Base-by-base conservation (phyloP, 37 sponge, comb jelly and placozoan genomes). In the Aplysina aerophoba region DNA sequence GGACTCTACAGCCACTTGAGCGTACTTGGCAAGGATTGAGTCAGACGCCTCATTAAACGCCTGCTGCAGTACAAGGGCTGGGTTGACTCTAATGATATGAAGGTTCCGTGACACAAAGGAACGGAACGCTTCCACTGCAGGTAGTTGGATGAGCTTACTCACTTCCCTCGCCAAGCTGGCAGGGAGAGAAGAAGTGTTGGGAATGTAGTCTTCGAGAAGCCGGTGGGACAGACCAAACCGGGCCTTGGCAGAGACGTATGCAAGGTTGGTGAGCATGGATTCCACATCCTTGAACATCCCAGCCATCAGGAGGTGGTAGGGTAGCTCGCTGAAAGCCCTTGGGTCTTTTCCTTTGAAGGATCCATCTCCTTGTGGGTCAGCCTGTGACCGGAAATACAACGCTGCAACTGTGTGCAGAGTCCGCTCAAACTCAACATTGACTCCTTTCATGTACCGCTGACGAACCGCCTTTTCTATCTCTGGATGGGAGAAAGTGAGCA, bases 141-240 rank as follows among this genome's bases (percentile, higher is more conserved):
- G 91, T 16, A 56, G 82, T 20, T 89, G 83, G 34, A 86, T 80
- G 72, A 90, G 88, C 56, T 87, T 90, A 14, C 68, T 62, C 0
- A 87, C 35, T 33, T 95, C 95, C 50, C 87, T 59, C 17, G 67
- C 81, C 57, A 87, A 85, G 15, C 64, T 82, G 50, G 90, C 19
- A 16, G 90, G 63, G 21, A 95, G 80, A 21, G 34, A 68, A 3
- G 31, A 8, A 13, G 59, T 15, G n/a, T 59, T 55, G 16, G 93
- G 95, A 21, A 86, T 84, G 86, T 88, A 95, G 84, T 97, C 98
- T 39, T 95, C 92, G 15, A 95, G 87, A 12, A 97, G 89, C 67
- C 86, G 81, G 28, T 84, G 85, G 15, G 89, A 91, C 14, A 89
- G 83, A 14, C 98, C 98, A 50, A 91, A 73, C 21, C 84, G 84